Percentiles rank a stretch among this genome's conserved stretches.
Conservation (phyloP, 1,140 invertebrate genomes). For the Cydia strobilella region DNA sequence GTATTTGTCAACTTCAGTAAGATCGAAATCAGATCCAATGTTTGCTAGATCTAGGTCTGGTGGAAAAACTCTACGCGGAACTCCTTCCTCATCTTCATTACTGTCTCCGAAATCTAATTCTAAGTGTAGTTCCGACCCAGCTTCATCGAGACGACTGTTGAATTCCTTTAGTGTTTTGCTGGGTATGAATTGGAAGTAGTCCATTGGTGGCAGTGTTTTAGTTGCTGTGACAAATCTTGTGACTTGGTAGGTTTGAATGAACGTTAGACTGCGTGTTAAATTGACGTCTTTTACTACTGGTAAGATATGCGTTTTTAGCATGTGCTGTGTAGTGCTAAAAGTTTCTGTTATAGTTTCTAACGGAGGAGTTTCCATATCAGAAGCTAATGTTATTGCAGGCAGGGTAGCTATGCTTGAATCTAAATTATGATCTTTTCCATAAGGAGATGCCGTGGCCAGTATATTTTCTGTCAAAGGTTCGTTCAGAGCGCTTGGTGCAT, state of each 20-base stretch:
- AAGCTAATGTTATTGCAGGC: slow-evolving; percentile 87
- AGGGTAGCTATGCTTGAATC: slow-evolving; percentile 90
- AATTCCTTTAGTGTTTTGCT: slow-evolving; percentile 94
- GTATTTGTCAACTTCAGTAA: slow-evolving; percentile 85
- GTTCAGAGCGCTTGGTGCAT: slow-evolving; percentile 81
- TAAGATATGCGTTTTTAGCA: slow-evolving; percentile 92
- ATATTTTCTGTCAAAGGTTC: slow-evolving; percentile 93
- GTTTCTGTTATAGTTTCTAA: slow-evolving; percentile 94
- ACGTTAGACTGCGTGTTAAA: slow-evolving; percentile 87
- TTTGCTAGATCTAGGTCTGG: slow-evolving; percentile 84
- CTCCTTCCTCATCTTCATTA: slow-evolving; percentile 85
- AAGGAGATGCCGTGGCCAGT: slow-evolving; percentile 87
- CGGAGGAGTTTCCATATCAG: slow-evolving; percentile 88
- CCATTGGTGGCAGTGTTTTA: slow-evolving; percentile 92
- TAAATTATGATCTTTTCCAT: slow-evolving; percentile 86
- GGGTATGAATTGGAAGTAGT: slow-evolving; percentile 91
- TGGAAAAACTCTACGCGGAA: slow-evolving; percentile 82
- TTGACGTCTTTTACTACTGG: slow-evolving; percentile 87
- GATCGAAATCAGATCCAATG: slow-evolving; percentile 85
- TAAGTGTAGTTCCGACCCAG: slow-evolving; percentile 91
- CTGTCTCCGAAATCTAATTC: slow-evolving; percentile 92
- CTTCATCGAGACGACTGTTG: slow-evolving; percentile 91
- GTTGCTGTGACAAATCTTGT: slow-evolving; percentile 92
- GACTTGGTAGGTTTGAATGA: slow-evolving; percentile 93
- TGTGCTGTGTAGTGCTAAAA: slow-evolving; percentile 92